Evolutionary conservation across 2,113 vertebrate species (phyloP), one percentile per base, ranked within the genome.

Genomic region (Butastur rufipennis): DNA sequence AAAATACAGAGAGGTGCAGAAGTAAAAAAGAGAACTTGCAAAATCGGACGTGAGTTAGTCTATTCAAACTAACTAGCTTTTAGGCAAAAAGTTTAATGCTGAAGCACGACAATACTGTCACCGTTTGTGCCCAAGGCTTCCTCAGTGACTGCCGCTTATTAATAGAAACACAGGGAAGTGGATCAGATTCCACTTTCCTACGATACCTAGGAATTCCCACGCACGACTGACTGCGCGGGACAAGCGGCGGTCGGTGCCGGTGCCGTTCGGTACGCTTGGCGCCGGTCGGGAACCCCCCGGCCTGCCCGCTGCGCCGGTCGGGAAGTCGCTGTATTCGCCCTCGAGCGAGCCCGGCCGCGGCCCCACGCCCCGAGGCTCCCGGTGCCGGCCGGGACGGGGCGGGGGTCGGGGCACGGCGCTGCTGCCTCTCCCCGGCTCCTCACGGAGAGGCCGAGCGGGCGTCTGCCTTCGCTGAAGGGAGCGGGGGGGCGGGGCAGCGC

Each of bases 191-290:
- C 43, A 6, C 38, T 67, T 16, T 21, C 34, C 36, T 9, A 1
- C 4, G 38, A 13, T 14, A 8, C 10, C 42, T 16, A 18, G 7
- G 27, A 11, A 8, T 12, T 5, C 8, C 8, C 25, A 2, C 3
- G 5, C 3, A 3, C 5, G 8, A 19, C 2, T 4, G 61, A 21
- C 2, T 32, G 19, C 32, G 7, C 4, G 11, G 22, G 58, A 5
- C 2, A 2, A 10, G 70, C 19, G 2, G 40, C 7, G 11, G 10
- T 26, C 61, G 2, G 21, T 15, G 21, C 19, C 4, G 16, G 26
- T 10, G 47, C 50, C 8, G 21, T 19, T 38, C 9, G 5, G n/a
- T 6, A 11, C 22, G 8, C 10, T 3, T 19, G 62, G 27, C n/a
- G 15, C 38, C 1, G 11, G 11, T 7, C n/a, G 7, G 27, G 17